Conservation (phyloP, 2,888 invertebrate genomes). For the Cecidostiba fungosa region DNA sequence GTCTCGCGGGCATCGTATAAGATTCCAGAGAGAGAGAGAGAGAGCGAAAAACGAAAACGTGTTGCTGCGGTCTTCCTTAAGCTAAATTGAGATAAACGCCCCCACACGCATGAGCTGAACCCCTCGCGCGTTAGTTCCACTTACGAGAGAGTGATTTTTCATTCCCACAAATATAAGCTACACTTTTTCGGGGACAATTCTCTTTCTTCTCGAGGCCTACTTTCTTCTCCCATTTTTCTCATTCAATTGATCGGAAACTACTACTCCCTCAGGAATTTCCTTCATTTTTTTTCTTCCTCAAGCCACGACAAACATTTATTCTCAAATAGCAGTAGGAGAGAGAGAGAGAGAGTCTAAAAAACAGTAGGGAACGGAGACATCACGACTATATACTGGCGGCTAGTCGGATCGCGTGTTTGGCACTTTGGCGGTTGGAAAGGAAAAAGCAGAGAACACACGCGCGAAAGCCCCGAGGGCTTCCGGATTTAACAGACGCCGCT, state of each 20-base stretch:
- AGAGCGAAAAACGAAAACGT: slow-evolving; percentile 53
- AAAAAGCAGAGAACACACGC: slow-evolving; percentile 54
- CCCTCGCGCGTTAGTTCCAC: slow-evolving; percentile 61
- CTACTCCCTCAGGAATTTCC: not conserved
- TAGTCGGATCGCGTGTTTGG: slow-evolving; percentile 59
- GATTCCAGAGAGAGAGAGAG: not conserved
- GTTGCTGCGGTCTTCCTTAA: slow-evolving; percentile 34
- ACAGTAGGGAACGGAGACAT: not conserved
- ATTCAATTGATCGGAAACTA: not conserved
- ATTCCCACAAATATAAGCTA: not conserved
- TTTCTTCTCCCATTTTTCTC: not conserved
- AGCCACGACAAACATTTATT: not conserved
- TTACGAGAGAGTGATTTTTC: slow-evolving; percentile 53
- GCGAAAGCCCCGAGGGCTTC: slow-evolving; percentile 57
- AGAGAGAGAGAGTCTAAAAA: not conserved
- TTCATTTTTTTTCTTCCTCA: not conserved
- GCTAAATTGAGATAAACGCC: slow-evolving; percentile 66
- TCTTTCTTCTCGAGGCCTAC: not conserved
- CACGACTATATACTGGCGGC: too few relatives aligned
- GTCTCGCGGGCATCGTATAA: slow-evolving; percentile 68
- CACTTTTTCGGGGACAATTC: not conserved
- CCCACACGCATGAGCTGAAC: not conserved
- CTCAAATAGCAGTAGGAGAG: not conserved
- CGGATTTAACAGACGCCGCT: slow-evolving; percentile 53
- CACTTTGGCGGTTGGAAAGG: slow-evolving; percentile 58